phyloP scores from a whole-genome alignment of 2,888 invertebrate species.

The Corbicula japonica region DNA sequence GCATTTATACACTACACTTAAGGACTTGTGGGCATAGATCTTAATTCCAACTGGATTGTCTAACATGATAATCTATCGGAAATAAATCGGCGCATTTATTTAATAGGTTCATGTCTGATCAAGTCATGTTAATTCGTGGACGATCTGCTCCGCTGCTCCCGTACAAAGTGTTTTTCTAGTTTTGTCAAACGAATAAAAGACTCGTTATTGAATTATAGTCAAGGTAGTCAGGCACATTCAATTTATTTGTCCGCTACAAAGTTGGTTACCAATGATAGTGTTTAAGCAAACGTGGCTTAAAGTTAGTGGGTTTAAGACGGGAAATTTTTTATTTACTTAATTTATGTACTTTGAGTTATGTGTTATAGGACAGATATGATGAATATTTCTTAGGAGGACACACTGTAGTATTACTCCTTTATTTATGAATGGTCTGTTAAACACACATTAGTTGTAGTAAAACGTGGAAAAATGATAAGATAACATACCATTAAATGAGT shows the following conservation, averaged over 20 bases:
- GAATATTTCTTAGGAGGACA: too few relatives aligned
- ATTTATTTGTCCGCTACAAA: slow-evolving; percentile 6
- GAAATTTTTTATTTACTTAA: too few relatives aligned
- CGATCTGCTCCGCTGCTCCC: neutral
- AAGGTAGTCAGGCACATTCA: slow-evolving; percentile 1
- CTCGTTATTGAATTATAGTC: slow-evolving; percentile 7
- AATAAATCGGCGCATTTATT: too few relatives aligned
- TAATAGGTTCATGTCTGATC: slow-evolving; percentile 21
- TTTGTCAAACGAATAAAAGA: slow-evolving; percentile 12
- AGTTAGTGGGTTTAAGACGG: too few relatives aligned
- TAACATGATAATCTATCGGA: too few relatives aligned
- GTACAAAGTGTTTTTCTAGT: slow-evolving; percentile 1
- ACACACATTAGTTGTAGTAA: slow-evolving; percentile 31
- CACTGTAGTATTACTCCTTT: slow-evolving; percentile 10
- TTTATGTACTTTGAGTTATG: too few relatives aligned
- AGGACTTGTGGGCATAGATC: too few relatives aligned
- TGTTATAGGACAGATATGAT: too few relatives aligned
- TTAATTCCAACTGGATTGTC: too few relatives aligned
- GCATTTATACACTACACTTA: too few relatives aligned
- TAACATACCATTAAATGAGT: too few relatives aligned
- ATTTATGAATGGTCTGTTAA: slow-evolving; percentile 34
- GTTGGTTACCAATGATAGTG: slow-evolving; percentile 9
- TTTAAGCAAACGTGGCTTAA: too few relatives aligned
- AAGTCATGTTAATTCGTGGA: neutral
- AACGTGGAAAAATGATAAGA: slow-evolving; percentile 17